Evolutionary conservation across 1,140 invertebrate genomes (phyloP).

Genomic region (Aleiodes sp.): DNA sequence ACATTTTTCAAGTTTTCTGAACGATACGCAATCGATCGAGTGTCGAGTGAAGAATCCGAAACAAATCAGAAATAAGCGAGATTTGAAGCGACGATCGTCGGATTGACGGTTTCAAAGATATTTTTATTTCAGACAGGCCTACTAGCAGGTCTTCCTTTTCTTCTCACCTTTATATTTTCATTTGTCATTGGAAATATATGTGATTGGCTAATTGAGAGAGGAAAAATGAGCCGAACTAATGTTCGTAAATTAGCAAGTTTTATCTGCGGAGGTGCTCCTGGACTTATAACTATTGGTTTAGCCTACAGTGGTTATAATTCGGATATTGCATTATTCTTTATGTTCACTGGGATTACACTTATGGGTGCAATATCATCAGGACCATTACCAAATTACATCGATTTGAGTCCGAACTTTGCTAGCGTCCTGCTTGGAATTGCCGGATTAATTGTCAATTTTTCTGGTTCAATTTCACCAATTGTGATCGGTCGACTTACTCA

Average conservation of each 20-base stretch:
- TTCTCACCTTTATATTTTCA: slow-evolving; percentile 72
- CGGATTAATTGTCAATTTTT: slow-evolving; percentile 65
- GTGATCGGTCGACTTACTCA: slow-evolving; percentile 71
- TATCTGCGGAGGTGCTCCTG: slow-evolving; percentile 68
- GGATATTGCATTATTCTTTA: slow-evolving; percentile 69
- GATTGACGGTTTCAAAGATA: too few species aligned
- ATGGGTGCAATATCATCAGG: slow-evolving; percentile 76
- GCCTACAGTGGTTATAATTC: slow-evolving; percentile 73
- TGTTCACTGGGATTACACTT: slow-evolving; percentile 70
- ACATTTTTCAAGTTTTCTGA: too few species aligned
- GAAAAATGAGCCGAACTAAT: slow-evolving; percentile 70
- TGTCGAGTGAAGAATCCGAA: too few species aligned
- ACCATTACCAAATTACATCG: slow-evolving; percentile 71
- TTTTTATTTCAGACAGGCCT: slow-evolving; percentile 71
- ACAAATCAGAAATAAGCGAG: too few species aligned
- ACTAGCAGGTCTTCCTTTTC: slow-evolving; percentile 72
- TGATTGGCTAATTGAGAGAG: slow-evolving; percentile 70
- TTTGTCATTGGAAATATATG: too few species aligned
- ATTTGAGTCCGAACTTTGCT: slow-evolving; percentile 77
- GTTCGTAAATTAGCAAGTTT: slow-evolving; percentile 72
- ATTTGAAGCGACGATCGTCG: too few species aligned
- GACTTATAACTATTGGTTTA: slow-evolving; percentile 68
- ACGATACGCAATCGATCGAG: too few species aligned
- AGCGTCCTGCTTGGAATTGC: slow-evolving; percentile 71
- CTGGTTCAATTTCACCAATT: slow-evolving; percentile 70